Conservation (phyloP, 2,888 invertebrate genomes). For the Drosophila differens region DNA sequence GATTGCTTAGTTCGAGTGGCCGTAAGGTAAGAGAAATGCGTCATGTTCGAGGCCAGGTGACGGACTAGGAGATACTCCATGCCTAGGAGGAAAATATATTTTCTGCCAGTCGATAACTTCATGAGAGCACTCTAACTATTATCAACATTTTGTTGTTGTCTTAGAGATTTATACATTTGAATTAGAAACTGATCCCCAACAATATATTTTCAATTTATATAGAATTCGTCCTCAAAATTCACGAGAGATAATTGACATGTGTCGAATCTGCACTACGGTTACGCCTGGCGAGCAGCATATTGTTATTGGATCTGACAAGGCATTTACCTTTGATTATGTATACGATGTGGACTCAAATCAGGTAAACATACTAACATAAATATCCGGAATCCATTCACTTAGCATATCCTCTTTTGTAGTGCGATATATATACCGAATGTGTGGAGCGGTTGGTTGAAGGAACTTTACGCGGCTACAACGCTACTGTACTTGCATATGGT, state of each 20-base stretch:
- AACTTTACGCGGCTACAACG: slow-evolving; percentile 98
- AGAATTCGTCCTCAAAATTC: slow-evolving; percentile 98
- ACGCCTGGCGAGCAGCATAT: slow-evolving; percentile 96
- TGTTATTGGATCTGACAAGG: slow-evolving; percentile 95
- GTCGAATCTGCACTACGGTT: slow-evolving; percentile 95
- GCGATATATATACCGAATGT: slow-evolving; percentile 92
- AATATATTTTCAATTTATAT: slow-evolving; percentile 43
- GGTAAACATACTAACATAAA: slow-evolving; percentile 76
- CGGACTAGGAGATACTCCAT: neutral
- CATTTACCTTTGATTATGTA: slow-evolving; percentile 98
- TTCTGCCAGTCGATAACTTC: neutral
- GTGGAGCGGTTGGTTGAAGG: slow-evolving; percentile 95
- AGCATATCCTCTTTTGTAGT: slow-evolving; percentile 44
- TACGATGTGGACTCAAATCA: slow-evolving; percentile 93
- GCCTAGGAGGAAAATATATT: neutral
- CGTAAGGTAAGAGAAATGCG: slow-evolving; percentile 87
- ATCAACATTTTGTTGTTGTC: neutral
- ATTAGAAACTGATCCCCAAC: neutral
- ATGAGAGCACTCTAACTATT: neutral
- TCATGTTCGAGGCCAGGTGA: neutral
- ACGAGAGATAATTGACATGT: slow-evolving; percentile 97
- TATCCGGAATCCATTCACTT: neutral
- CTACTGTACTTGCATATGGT: slow-evolving; percentile 98
- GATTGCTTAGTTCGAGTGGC: slow-evolving; percentile 89
- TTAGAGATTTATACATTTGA: neutral